Conservation (phyloP, 2,888 invertebrate species). For the Homarus gammarus region DNA sequence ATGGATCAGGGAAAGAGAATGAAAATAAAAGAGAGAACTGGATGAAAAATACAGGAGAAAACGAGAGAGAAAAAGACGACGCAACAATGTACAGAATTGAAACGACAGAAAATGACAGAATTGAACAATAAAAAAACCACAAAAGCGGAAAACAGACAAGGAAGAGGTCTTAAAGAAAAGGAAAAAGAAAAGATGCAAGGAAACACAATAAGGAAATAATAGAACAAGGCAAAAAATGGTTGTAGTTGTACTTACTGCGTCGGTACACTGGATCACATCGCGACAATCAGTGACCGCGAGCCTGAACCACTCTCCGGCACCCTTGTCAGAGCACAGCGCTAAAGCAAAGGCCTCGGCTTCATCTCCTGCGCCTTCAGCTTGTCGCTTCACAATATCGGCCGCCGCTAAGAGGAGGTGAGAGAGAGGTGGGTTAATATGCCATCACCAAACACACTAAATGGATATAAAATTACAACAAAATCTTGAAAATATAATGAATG, state of each 20-base stretch:
- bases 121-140: neutral
- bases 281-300: constrained; percentile 94
- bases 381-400: constrained; percentile 66
- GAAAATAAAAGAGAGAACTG: neutral
- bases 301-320: constrained; percentile 96
- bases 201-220: neutral
- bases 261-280: constrained; percentile 96
- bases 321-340: constrained; percentile 95
- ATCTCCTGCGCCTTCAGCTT: constrained; percentile 57
- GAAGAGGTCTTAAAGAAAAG: neutral
- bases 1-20: too few species aligned
- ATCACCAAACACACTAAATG: too few species aligned
- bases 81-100: too few species aligned
- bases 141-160: neutral
- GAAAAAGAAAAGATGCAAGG: neutral
- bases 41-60: neutral
- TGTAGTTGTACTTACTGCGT: constrained; percentile 83
- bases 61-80: neutral
- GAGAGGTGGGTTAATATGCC: too few species aligned
- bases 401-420: constrained; percentile 83
- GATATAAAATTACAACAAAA: too few species aligned
- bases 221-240: neutral
- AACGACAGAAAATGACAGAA: neutral
- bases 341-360: constrained; percentile 93
- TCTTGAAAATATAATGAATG: too few species aligned